Conservation (phyloP, 2,797 vertebrate genomes). For the Oophaga sylvatica region DNA sequence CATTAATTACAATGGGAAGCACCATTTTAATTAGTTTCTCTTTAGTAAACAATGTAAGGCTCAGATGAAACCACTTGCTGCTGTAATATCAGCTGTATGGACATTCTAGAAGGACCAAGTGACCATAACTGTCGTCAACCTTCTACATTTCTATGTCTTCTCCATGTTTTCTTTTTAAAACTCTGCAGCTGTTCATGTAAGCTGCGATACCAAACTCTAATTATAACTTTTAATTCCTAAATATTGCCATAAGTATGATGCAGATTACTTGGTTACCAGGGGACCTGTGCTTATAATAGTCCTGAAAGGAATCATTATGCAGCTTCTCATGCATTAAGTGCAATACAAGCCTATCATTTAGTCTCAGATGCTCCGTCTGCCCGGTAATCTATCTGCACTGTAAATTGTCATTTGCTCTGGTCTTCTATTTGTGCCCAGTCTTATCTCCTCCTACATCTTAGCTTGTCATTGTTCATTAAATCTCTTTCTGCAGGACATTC, state of each 20-base stretch:
- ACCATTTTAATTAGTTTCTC: background rate
- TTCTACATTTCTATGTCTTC: conserved; percentile 39
- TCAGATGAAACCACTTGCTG: background rate
- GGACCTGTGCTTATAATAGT: conserved; percentile 43
- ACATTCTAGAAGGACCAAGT: conserved; percentile 16
- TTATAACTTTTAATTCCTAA: conserved; percentile 52
- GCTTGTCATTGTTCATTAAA: conserved; percentile 45
- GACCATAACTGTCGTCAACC: conserved; percentile 12
- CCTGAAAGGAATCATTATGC: conserved; percentile 52
- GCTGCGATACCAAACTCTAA: conserved; percentile 31
- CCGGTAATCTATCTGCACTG: conserved; percentile 52
- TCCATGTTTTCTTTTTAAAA: conserved; percentile 31
- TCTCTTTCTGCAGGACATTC: conserved; percentile 10
- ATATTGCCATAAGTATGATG: conserved; percentile 50
- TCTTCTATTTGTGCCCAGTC: conserved; percentile 45
- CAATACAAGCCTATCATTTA: conserved; percentile 54
- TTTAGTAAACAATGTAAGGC: background rate
- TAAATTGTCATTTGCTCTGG: conserved; percentile 24
- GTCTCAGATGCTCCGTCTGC: conserved; percentile 41
- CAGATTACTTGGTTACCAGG: conserved; percentile 33
- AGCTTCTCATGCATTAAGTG: conserved; percentile 50
- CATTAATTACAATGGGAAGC: too few species aligned
- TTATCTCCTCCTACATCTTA: conserved; percentile 42
- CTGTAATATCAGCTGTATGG: background rate
- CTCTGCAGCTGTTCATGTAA: conserved; percentile 43